phyloP scores from a whole-genome alignment of 2,797 vertebrate species.

The Ispidina picta region DNA sequence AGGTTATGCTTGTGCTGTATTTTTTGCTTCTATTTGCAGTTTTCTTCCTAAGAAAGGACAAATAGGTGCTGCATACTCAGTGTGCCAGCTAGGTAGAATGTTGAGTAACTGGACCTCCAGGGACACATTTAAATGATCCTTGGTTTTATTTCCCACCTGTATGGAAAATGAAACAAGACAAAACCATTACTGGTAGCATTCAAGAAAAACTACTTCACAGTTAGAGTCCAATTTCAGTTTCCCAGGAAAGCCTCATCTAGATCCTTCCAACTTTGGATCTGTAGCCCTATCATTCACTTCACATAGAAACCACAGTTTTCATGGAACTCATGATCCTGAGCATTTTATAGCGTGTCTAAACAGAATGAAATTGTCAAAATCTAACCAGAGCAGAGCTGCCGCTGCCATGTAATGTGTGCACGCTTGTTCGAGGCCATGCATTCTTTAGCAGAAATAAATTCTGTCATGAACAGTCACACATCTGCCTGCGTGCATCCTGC shows the following conservation, averaged over 20 bases:
- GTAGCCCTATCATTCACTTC: neutral
- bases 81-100: neutral
- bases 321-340: neutral
- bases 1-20: neutral
- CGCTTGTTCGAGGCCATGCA: neutral
- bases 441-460: constrained; percentile 35
- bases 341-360: neutral
- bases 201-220: neutral
- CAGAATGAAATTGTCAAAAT: constrained; percentile 24
- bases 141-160: neutral
- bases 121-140: neutral
- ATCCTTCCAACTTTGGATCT: neutral
- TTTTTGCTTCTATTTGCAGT: neutral
- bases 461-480: constrained; percentile 33
- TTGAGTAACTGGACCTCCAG: neutral
- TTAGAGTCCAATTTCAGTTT: neutral
- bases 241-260: neutral
- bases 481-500: constrained; percentile 35
- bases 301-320: neutral
- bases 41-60: neutral
- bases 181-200: neutral
- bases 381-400: neutral
- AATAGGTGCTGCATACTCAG: neutral
- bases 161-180: neutral
- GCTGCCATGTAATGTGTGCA: neutral